These are phyloP conservation scores for Tetramorium alpestre DNA, from an alignment of 1,140 invertebrate genomes.

Conservation along the genomic window DNA sequence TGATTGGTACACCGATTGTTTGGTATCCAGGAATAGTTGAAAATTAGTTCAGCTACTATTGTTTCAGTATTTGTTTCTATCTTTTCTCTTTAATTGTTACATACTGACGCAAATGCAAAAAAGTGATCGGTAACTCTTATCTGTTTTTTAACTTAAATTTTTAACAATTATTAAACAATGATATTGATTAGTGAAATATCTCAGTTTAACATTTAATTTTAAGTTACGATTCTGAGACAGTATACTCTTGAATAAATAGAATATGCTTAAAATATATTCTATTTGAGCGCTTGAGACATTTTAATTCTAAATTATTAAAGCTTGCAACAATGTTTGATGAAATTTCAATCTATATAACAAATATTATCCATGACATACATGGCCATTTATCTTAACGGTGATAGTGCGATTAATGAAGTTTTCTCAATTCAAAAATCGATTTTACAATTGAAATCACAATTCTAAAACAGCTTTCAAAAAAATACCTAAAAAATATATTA, in stretches of 20 bases:
- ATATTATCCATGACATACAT: conserved; percentile 7
- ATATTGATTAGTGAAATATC: not conserved
- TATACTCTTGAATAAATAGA: not conserved
- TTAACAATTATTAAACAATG: not conserved
- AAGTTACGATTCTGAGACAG: not conserved
- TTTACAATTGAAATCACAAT: not conserved
- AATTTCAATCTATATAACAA: conserved; percentile 17
- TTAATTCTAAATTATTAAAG: not conserved
- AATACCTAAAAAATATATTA: not conserved
- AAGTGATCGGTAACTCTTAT: not conserved
- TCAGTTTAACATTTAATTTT: not conserved
- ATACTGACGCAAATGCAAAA: conserved; percentile 25
- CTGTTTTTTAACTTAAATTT: not conserved
- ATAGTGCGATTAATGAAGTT: not conserved
- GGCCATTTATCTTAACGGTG: conserved; percentile 15
- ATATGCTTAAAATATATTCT: not conserved
- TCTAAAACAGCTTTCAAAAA: not conserved
- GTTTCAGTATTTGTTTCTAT: not conserved
- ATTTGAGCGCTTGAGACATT: conserved; percentile 5
- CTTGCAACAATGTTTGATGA: not conserved
- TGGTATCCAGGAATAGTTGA: conserved; percentile 5
- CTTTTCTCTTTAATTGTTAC: conserved; percentile 23
- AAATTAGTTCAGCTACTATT: conserved; percentile 35
- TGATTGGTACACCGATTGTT: not conserved
- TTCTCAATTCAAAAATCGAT: conserved; percentile 18